phyloP scores from a whole-genome alignment of 2,113 vertebrate species.

The Cephalopholis sonnerati region DNA sequence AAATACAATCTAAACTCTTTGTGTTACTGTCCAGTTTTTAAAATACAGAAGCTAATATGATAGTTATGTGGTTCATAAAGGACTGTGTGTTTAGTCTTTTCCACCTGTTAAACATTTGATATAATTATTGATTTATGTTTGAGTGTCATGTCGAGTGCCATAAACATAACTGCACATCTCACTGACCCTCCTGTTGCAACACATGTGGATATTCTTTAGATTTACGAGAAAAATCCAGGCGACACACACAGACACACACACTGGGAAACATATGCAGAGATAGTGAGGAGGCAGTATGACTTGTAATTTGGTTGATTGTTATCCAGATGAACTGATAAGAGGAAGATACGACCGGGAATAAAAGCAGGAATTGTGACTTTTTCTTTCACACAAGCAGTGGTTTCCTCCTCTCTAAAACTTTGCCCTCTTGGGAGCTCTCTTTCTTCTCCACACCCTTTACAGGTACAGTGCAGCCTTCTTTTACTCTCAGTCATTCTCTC shows the following conservation, averaged over 20 bases:
- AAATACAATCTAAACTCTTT: background rate
- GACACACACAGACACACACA: background rate
- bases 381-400: background rate
- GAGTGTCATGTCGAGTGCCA: background rate
- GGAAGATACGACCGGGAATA: constrained; percentile 10
- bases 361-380: background rate
- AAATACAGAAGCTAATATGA: background rate
- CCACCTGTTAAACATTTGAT: background rate
- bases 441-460: constrained; percentile 13
- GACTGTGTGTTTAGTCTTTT: background rate
- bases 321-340: constrained; percentile 36
- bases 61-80: background rate
- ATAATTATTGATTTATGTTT: background rate
- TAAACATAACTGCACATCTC: constrained; percentile 4
- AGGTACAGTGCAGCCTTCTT: constrained; percentile 25
- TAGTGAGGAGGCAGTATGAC: background rate
- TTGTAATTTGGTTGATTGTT: background rate
- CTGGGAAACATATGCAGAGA: background rate
- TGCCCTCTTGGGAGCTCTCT: background rate
- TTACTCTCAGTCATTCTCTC: constrained; percentile 37
- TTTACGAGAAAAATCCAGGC: background rate
- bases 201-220: background rate
- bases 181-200: constrained; percentile 12
- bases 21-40: background rate
- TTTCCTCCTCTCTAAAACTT: background rate